Percentiles rank a stretch among this genome's conserved stretches.
These are phyloP conservation scores for Regulus satrapa DNA, from an alignment of 2,113 vertebrate genomes.

Conservation along the genomic window DNA sequence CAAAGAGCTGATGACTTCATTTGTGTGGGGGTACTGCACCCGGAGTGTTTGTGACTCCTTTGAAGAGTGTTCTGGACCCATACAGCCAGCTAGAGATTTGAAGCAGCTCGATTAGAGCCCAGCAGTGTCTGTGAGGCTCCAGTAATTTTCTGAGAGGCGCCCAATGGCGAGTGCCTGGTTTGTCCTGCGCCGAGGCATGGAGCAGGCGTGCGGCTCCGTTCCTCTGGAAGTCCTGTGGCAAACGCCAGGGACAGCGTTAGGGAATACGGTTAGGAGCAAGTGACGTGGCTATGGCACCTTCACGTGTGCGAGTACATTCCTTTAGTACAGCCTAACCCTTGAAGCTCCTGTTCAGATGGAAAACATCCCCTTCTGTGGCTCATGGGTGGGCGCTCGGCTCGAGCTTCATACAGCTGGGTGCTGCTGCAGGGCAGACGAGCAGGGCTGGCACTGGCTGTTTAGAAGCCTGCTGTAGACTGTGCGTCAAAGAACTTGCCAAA, in stretches of 20 bases:
- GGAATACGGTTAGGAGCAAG: not conserved
- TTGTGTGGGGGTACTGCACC: not conserved
- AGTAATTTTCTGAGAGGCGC: not conserved
- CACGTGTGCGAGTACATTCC: not conserved
- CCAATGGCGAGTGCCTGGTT: not conserved
- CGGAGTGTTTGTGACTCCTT: not conserved
- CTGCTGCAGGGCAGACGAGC: not conserved
- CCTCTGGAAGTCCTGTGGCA: not conserved
- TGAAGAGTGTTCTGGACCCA: not conserved
- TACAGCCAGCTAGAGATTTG: not conserved
- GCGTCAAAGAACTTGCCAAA: not conserved
- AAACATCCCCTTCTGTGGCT: not conserved
- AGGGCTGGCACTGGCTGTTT: not conserved
- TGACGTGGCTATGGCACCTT: not conserved
- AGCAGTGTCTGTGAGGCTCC: not conserved
- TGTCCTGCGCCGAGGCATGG: rapidly evolving
- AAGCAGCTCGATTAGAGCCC: not conserved
- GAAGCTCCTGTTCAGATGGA: not conserved
- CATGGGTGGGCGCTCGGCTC: not conserved
- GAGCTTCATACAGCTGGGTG: not conserved
- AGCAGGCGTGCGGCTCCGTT: not conserved
- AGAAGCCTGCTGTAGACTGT: not conserved
- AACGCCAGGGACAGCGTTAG: not conserved
- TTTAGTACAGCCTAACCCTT: not conserved
- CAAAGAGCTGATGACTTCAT: not conserved